Evolutionary conservation across 2,888 invertebrate genomes (phyloP).

Genomic region (Nephrotoma guestfalica): DNA sequence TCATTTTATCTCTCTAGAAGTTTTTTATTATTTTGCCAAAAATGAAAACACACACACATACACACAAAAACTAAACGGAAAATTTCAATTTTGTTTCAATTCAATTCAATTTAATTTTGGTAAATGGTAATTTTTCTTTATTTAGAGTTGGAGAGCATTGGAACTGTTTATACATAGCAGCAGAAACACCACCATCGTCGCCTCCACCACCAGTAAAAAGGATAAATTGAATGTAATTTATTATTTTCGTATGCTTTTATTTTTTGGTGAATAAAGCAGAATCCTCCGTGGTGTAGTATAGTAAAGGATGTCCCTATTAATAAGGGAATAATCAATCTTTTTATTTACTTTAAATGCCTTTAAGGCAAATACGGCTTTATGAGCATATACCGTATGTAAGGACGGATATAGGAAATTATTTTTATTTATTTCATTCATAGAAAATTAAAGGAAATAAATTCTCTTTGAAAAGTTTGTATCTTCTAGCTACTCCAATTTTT

Average conservation of each 20-base stretch:
- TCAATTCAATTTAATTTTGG: neutral
- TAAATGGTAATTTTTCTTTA: neutral
- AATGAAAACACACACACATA: neutral
- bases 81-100: neutral
- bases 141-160: neutral
- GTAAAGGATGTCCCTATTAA: neutral
- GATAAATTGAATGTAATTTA: neutral
- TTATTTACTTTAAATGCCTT: neutral
- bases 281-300: neutral
- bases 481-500: neutral
- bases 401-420: neutral
- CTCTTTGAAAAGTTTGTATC: neutral
- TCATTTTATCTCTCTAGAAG: neutral
- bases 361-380: neutral
- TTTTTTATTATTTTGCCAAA: neutral
- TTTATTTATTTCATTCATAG: neutral
- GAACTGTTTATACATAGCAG: neutral
- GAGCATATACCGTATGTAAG: neutral
- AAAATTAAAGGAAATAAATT: neutral
- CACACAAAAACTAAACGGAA: neutral
- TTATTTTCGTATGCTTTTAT: neutral
- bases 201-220: neutral
- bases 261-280: neutral
- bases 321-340: neutral
- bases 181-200: neutral